Evolutionary conservation across 1,140 invertebrate genomes (phyloP), one percentile per base, ranked within the genome.

Genomic region (Delia radicum): DNA sequence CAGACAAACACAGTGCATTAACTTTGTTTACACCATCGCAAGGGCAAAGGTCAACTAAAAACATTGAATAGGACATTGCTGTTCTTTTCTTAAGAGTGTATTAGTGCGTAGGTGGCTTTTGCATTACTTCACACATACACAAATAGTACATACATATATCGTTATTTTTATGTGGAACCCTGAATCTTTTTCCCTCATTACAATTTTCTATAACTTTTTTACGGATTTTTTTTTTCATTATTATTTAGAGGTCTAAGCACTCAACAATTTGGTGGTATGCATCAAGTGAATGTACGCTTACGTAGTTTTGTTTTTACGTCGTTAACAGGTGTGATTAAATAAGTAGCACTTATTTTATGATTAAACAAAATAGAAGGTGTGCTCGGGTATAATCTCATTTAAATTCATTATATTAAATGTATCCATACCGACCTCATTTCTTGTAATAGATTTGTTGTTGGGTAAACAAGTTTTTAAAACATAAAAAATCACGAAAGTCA

Each of bases 31-130:
- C 7, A 55, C 48, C 37, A 55, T 21, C n/a, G 18, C 48, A 69
- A 69, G 65, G 65, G 29, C 65, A 69, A 69, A 69, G 65, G 29
- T 69, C 65, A 69, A 69, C 65, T 24, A 69, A 69, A 28, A 69
- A 31, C 65, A 69, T 69, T 69, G 65, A 69, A n/a, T 69, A 37
- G 65, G 65, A 33, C 65, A 69, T 12, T 69, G 65, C 65, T 33
- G 24, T 67, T n/a, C n/a, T n/a, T n/a, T n/a, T n/a, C n/a, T n/a
- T n/a, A n/a, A n/a, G n/a, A n/a, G n/a, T n/a, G n/a, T n/a, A n/a
- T n/a, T n/a, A n/a, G n/a, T n/a, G n/a, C n/a, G n/a, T n/a, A n/a
- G n/a, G n/a, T n/a, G n/a, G n/a, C n/a, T n/a, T n/a, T n/a, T n/a
- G n/a, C 33, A 33, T 1, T 33, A 33, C 33, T 42, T 15, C 37